A percentile compares a stretch with the other conserved stretches of the same genome.
phyloP scores from a whole-genome alignment of 2,797 vertebrate genomes.

The Coregonus suidteri region DNA sequence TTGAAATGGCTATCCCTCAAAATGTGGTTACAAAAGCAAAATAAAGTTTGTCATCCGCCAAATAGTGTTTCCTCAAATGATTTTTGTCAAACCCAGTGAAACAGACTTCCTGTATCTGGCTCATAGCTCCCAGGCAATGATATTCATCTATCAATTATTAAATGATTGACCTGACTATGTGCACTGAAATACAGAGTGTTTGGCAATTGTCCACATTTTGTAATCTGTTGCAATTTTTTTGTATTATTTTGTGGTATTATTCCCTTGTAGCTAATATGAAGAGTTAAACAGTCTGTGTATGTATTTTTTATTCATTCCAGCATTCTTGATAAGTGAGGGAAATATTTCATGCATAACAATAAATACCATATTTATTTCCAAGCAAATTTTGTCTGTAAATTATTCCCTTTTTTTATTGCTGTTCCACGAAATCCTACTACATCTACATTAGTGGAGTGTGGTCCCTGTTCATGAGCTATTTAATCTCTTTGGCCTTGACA shows the following conservation, averaged over 20 bases:
- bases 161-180: conserved; percentile 15
- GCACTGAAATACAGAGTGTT: conserved; percentile 5
- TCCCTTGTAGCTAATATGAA: neutral
- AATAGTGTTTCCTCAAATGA: neutral
- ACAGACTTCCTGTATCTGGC: neutral
- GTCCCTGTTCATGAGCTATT: neutral
- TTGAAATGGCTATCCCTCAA: neutral
- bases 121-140: conserved; percentile 15
- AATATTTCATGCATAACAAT: conserved; percentile 2
- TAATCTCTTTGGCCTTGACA: neutral
- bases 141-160: conserved; percentile 26
- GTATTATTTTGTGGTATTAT: neutral
- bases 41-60: neutral
- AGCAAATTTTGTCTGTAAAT: neutral
- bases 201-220: neutral
- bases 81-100: neutral
- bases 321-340: neutral
- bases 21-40: neutral
- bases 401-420: neutral
- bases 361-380: neutral
- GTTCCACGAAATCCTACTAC: neutral
- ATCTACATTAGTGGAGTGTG: neutral
- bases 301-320: neutral
- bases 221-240: neutral
- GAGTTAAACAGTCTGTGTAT: neutral